Base-by-base conservation (phyloP, 2,797 vertebrate species). In the Urosaurus nigricauda region DNA sequence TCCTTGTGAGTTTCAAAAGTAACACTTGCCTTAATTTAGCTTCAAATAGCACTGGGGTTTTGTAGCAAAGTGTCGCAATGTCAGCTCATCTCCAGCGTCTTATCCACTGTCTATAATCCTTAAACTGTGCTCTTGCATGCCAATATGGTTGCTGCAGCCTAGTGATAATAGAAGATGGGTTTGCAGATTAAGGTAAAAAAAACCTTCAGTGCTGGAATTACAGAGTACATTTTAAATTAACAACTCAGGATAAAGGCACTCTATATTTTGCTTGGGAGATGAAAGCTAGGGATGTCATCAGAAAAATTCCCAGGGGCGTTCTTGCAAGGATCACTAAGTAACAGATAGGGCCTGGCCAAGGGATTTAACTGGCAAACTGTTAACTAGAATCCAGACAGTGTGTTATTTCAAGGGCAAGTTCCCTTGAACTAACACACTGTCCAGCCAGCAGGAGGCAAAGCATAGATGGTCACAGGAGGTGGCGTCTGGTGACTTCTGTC, bases 211-310 rank as follows among this genome's bases (percentile, higher is more conserved):
- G 73, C 86, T 32, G 63, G 12, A 56, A 60, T 53, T 8, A 0
- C 0, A 0, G 84, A 63, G n/a, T 0, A 40, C 85, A 51, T 26
- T 65, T 13, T 73, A n/a, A 65, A 47, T n/a, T 1, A 17, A 43
- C 90, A 56, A 17, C 19, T 56, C 51, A 11, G 0, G 0, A 65
- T 0, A 40, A 11, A 24, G 7, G 14, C n/a, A 19, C 12, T 68
- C 5, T 32, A 14, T 0, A 24, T 0, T 0, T 1, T 3, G 32
- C 1, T 37, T 21, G 53, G 63, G 40, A 35, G 35, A 68, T 0
- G 0, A 32, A 58, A 0, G 9, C 78, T 60, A 53, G 14, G 29
- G 53, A 26, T 65, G 19, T 70, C 24, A n/a, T 0, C 24, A 0
- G 0, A 4, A 4, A 8, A 0, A 1, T 29, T 79, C 32, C 21